A percentile compares a stretch with the other conserved stretches of the same genome.
These are phyloP conservation scores for Cotesia typhae DNA, from an alignment of 1,140 invertebrate species.

Conservation along the genomic window DNA sequence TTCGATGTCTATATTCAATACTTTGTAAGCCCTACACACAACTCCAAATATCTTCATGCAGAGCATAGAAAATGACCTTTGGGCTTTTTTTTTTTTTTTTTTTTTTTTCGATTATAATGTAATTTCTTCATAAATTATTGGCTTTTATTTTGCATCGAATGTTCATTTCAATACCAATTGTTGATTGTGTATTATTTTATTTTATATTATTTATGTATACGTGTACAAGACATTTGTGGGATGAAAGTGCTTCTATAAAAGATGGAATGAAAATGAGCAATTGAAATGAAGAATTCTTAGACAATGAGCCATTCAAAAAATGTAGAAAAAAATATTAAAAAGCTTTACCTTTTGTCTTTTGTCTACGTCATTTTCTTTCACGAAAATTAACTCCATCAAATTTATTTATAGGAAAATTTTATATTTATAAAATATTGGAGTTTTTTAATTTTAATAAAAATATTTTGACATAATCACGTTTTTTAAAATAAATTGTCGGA, in stretches of 20 bases:
- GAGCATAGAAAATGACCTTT: not conserved
- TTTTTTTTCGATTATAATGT: not conserved
- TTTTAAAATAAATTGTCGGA: no score
- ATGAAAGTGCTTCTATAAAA: not conserved
- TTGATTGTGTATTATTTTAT: no score
- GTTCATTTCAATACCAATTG: no score
- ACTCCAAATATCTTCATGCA: not conserved
- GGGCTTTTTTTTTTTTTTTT: not conserved
- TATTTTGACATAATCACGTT: no score
- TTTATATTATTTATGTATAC: no score
- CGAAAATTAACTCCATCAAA: no score
- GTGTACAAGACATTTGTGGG: constrained; percentile 1
- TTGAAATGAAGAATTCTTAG: constrained; percentile 36
- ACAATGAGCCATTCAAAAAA: constrained; percentile 28
- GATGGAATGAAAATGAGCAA: constrained; percentile 3
- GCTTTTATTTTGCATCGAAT: no score
- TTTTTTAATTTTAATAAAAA: no score
- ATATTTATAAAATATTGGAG: no score
- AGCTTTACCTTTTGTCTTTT: not conserved
- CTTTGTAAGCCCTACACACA: constrained; percentile 32
- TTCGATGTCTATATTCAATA: constrained; percentile 39
- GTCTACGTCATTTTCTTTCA: no score
- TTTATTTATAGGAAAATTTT: no score
- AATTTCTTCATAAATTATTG: no score
- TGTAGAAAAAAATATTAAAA: not conserved